Conservation (phyloP, 64 coral and sea anemone genomes). For the Montipora foliosa region DNA sequence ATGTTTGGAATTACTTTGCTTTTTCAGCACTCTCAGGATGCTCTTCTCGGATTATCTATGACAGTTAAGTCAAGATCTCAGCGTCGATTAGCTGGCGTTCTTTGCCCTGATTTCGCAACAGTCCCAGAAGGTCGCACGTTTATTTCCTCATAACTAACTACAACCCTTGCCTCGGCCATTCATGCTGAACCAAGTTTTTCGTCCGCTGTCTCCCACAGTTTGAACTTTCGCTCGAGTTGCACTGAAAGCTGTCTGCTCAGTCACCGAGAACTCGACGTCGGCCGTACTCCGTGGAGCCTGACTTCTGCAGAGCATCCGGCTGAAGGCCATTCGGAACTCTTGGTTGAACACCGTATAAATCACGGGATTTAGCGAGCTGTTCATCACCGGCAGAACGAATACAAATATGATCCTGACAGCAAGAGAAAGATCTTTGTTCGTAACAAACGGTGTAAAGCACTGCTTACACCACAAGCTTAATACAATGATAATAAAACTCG, state of each 20-base stretch:
- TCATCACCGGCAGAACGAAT: constrained; percentile 78
- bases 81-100: constrained; percentile 6
- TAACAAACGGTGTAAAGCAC: constrained; percentile 20
- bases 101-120: neutral
- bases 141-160: neutral
- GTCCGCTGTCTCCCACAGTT: neutral
- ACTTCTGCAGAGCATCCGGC: constrained; percentile 43
- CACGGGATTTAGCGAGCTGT: constrained; percentile 78
- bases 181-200: constrained; percentile 17
- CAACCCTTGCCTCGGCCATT: neutral
- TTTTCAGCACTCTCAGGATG: neutral
- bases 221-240: neutral
- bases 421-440: constrained; percentile 35
- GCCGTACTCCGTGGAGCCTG: neutral
- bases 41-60: neutral
- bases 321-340: constrained; percentile 82
- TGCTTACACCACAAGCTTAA: constrained; percentile 59
- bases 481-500: constrained; percentile 70
- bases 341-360: constrained; percentile 91
- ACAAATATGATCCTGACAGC: constrained; percentile 70
- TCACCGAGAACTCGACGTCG: constrained; percentile 16
- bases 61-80: constrained; percentile 23
- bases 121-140: neutral
- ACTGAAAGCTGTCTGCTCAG: neutral
- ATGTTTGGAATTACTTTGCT: constrained; percentile 51